Evolutionary conservation across 2,888 invertebrate genomes (phyloP).

Genomic region (Druceiella hillmani): DNA sequence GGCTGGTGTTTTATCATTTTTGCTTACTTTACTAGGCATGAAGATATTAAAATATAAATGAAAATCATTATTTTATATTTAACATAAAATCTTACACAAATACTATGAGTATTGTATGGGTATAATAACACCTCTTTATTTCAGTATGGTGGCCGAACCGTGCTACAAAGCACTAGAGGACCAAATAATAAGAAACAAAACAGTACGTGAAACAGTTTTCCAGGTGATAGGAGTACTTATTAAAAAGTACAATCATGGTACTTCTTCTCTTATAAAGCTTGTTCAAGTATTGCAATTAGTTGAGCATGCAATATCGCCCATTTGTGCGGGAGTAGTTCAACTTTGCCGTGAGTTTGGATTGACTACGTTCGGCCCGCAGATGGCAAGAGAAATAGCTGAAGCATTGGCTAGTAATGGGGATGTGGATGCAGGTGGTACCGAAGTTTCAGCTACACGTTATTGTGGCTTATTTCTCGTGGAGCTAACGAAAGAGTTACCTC

Average conservation of each 20-base stretch:
- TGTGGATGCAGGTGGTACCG: slow-evolving; percentile 41
- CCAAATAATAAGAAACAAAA: slow-evolving; percentile 56
- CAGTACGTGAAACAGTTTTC: slow-evolving; percentile 63
- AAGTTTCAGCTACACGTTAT: slow-evolving; percentile 40
- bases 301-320: slow-evolving; percentile 64
- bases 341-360: slow-evolving; percentile 63
- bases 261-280: slow-evolving; percentile 68
- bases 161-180: slow-evolving; percentile 70
- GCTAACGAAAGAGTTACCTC: slow-evolving; percentile 56
- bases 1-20: no score
- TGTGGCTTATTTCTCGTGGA: slow-evolving; percentile 58
- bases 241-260: slow-evolving; percentile 78
- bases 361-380: slow-evolving; percentile 64
- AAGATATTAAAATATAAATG: no score
- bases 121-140: slow-evolving; percentile 25
- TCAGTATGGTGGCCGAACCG: slow-evolving; percentile 63
- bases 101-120: slow-evolving; percentile 5
- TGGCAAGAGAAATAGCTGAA: slow-evolving; percentile 65
- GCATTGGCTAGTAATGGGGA: slow-evolving; percentile 52
- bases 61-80: not conserved
- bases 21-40: no score
- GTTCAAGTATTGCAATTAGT: slow-evolving; percentile 66
- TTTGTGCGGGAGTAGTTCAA: slow-evolving; percentile 66
- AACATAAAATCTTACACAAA: slow-evolving; percentile 1
- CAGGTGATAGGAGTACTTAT: slow-evolving; percentile 77